Base-by-base conservation (phyloP, 2,888 invertebrate species). In the Drosophila yooni region DNA sequence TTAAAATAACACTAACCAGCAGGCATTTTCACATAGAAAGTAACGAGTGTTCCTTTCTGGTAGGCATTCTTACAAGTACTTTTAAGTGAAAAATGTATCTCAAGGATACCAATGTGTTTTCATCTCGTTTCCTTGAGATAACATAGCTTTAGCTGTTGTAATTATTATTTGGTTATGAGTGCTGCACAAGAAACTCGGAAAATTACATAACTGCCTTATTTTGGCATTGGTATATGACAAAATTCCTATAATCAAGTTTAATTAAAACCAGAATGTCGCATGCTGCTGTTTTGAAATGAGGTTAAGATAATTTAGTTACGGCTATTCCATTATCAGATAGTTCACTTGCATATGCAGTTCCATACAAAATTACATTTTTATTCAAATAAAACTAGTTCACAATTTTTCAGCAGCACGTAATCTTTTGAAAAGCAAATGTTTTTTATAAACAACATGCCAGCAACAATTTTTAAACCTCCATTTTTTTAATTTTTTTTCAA, bases 1-100 rank as follows among this genome's bases (percentile, higher is more conserved):
- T 46, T 58, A 18, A 43, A 48, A 48, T 54, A 67, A 67, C 27
- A 54, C 21, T 27, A 1, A 29, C 21, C 51, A 52, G 11, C 21
- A 25, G 25, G 7, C 46, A 4, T 25, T 25, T 46, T 25, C 15
- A 10, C 15, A 25, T 25, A 8, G 25, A 4, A 25, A 25, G 46
- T 7, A 46, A 21, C 10, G 40, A 40, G n/a, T 4, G 4, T 13
- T 46, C 25, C 25, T 15, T 8, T 46, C 46, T 25, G 8, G 46
- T 15, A 15, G 8, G 15, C 7, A 7, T 15, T 46, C 46, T 3
- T 21, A 3, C 13, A 46, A 21, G 21, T 21, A 21, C 21, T 21
- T 21, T 21, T 21, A 1, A 21, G 21, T 21, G 21, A 21, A 21
- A 21, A 21, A 21, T 21, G 21, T 21, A 21, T 21, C 21, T 21